Conservation (phyloP, 1,140 invertebrate species). For the Hycleus cichorii region DNA sequence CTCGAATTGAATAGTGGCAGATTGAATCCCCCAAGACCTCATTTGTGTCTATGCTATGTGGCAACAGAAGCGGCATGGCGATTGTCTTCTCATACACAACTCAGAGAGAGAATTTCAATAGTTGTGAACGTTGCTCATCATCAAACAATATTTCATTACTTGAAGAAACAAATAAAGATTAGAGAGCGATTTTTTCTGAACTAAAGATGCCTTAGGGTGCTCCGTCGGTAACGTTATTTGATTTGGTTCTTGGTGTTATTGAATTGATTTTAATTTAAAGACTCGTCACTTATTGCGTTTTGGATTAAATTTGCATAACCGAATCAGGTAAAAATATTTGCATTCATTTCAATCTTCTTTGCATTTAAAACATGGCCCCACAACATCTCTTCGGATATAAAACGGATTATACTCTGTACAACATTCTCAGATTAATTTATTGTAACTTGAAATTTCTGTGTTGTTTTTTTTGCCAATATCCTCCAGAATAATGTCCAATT, state of each 20-base stretch:
- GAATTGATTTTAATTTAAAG: slow-evolving; percentile 16
- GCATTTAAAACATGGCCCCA: slow-evolving; percentile 10
- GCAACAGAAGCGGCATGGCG: not conserved
- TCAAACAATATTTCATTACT: too few relatives aligned
- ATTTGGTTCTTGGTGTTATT: slow-evolving; percentile 11
- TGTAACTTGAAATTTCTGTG: too few relatives aligned
- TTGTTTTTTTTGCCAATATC: too few relatives aligned
- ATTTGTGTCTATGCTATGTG: not conserved
- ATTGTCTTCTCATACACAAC: too few relatives aligned
- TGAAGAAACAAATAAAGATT: too few relatives aligned
- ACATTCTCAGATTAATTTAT: too few relatives aligned
- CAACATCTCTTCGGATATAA: slow-evolving; percentile 2
- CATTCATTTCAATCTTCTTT: slow-evolving; percentile 14
- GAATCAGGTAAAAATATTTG: slow-evolving; percentile 15
- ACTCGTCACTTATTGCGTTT: slow-evolving; percentile 10
- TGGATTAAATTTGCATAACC: slow-evolving; percentile 14
- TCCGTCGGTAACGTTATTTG: slow-evolving; percentile 4
- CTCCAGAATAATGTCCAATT: too few relatives aligned
- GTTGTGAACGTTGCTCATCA: too few relatives aligned
- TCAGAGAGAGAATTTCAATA: too few relatives aligned
- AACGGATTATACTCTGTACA: too few relatives aligned
- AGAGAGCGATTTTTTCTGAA: not conserved
- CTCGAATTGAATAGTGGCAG: slow-evolving; percentile 16
- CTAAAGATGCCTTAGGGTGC: slow-evolving; percentile 6
- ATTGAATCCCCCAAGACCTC: slow-evolving; percentile 6